Base-by-base conservation (phyloP, 2,888 invertebrate species). In the Erannis defoliaria region DNA sequence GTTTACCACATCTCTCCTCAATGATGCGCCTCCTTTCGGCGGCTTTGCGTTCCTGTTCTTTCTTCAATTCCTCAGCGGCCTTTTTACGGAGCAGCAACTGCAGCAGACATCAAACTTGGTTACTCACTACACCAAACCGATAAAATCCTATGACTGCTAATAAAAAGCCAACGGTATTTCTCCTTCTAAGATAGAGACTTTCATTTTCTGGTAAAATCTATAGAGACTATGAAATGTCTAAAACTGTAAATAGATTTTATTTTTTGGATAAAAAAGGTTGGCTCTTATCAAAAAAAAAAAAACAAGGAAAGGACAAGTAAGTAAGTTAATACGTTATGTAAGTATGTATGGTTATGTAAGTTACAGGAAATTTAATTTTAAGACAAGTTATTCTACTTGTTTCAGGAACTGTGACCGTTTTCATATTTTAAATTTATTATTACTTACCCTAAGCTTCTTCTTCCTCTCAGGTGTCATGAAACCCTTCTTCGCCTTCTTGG, bases 401-500 rank as follows among this genome's bases (percentile, higher is more conserved):
- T n/a, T n/a, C n/a, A n/a, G n/a, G n/a, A n/a, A n/a, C n/a, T n/a
- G n/a, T n/a, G 5, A 26, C 26, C 8, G 26, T 26, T 26, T 2
- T 8, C 4, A 26, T 26, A 26, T 26, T 26, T 8, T 6, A 26
- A 37, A 14, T n/a, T 0, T 16, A 8, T n/a, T 21, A 21, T 21
- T 63, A 94, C 97, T 95, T 88, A 99, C 99, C 96, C 99, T 97
- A 88, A 99, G 98, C 94, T 99, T 99, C 97, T 99, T 99, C 97
- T 99, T 99, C 94, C 99, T 98, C 94, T 99, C 99, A 70, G 99
- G 99, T 85, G 99, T 99, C 98, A 99, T 99, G 96, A 99, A 99
- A 96, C 99, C 99, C 95, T 99, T 99, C 97, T 99, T 99, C 90
- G 98, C 98, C 95, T 98, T 99, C 94, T 99, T 99, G 89, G 98